A percentile compares a stretch with the other conserved stretches of the same genome.
phyloP scores from a whole-genome alignment of 2,797 vertebrate species.

The Tarsius wallacei region DNA sequence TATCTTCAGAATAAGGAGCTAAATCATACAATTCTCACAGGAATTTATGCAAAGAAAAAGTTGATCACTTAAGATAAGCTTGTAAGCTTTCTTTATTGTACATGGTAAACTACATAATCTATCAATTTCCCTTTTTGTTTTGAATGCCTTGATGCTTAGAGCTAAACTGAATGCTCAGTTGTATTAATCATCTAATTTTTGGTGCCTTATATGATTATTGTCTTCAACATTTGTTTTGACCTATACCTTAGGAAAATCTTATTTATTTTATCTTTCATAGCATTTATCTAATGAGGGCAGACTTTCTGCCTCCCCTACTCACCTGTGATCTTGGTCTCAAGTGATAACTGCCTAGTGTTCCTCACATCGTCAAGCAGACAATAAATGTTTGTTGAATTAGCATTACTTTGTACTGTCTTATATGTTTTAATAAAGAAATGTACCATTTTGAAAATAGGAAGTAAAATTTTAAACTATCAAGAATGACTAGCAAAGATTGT shows the following conservation, averaged over 20 bases:
- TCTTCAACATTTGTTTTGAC: constrained; percentile 24
- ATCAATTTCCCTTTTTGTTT: constrained; percentile 12
- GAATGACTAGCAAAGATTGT: neutral
- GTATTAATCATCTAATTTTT: neutral
- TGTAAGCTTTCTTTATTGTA: neutral
- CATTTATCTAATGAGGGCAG: neutral
- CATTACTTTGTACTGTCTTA: neutral
- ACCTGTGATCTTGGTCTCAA: neutral
- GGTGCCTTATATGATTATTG: neutral
- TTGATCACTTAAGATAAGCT: constrained; percentile 8
- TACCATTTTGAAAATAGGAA: neutral
- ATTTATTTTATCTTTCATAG: neutral
- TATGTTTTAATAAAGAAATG: constrained; percentile 41
- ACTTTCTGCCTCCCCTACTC: neutral
- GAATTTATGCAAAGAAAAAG: neutral
- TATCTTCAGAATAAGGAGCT: neutral
- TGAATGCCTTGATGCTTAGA: neutral
- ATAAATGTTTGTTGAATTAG: neutral
- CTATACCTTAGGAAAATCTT: neutral
- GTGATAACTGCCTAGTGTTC: neutral
- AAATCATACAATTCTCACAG: neutral
- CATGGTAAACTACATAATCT: neutral
- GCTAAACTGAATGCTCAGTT: neutral
- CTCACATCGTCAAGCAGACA: neutral
- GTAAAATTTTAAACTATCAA: constrained; percentile 16